Percentiles rank a stretch among this genome's conserved stretches.
These are phyloP conservation scores for Sturnira hondurensis DNA, from an alignment of 2,113 vertebrate species.

Conservation along the genomic window DNA sequence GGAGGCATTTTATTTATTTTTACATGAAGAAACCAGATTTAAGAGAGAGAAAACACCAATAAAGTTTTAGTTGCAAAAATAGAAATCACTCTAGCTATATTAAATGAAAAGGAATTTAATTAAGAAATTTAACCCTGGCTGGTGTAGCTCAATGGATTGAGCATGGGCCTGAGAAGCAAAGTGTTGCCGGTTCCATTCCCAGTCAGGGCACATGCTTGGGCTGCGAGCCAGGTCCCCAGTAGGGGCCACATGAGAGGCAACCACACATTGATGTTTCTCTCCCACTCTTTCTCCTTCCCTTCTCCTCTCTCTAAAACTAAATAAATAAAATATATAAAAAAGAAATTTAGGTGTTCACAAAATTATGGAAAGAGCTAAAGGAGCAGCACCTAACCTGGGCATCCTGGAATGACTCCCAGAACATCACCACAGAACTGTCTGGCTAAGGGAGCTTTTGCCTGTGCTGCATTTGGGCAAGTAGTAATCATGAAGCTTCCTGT, in stretches of 20 bases:
- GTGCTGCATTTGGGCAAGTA: background rate
- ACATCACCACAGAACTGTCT: background rate
- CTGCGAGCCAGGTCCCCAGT: too few species aligned
- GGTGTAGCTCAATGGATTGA: too few species aligned
- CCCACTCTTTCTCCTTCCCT: too few species aligned
- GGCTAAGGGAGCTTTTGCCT: background rate
- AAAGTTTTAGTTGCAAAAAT: background rate
- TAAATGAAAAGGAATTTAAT: slow-evolving; percentile 22
- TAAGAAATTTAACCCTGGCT: background rate
- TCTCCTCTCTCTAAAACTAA: too few species aligned
- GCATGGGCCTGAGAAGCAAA: too few species aligned
- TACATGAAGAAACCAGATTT: background rate
- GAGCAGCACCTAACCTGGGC: background rate
- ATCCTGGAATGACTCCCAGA: background rate
- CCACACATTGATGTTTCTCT: too few species aligned
- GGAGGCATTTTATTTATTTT: background rate
- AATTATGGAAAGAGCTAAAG: background rate
- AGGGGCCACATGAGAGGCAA: too few species aligned
- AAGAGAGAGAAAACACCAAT: background rate
- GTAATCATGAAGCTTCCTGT: background rate
- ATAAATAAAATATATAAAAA: too few species aligned
- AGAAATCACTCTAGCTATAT: background rate
- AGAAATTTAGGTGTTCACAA: background rate
- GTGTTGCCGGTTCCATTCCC: too few species aligned
- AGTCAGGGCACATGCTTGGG: too few species aligned